These are phyloP conservation scores for Allophyes oxyacanthae DNA, from an alignment of 2,888 invertebrate species.

Conservation along the genomic window DNA sequence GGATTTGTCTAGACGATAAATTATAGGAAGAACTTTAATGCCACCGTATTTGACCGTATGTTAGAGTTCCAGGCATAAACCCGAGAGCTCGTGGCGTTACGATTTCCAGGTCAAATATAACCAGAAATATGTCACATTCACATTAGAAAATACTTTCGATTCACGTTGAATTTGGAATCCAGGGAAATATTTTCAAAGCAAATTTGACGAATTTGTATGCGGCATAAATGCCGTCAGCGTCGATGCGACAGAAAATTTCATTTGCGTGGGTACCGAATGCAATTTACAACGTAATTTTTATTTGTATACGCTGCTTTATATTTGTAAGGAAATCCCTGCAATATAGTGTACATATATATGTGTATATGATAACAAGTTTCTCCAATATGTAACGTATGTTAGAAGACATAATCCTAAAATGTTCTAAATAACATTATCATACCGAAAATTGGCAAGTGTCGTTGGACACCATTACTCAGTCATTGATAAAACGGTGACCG, in stretches of 20 bases:
- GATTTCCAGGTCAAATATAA: not conserved
- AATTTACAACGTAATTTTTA: constrained; percentile 16
- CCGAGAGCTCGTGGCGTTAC: not conserved
- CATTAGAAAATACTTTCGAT: constrained; percentile 10
- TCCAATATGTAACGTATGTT: not conserved
- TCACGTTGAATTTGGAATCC: constrained; percentile 17
- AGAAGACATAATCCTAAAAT: constrained; percentile 6
- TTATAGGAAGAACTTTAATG: constrained; percentile 6
- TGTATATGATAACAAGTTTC: not conserved
- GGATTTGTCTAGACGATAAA: constrained; percentile 31
- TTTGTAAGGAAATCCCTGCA: constrained; percentile 3
- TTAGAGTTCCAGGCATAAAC: constrained; percentile 2
- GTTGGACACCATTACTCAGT: constrained; percentile 45
- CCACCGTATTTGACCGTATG: too few species aligned
- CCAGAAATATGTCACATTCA: constrained; percentile 5
- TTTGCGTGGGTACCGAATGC: constrained; percentile 21
- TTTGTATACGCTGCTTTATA: constrained; percentile 10
- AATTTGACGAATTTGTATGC: constrained; percentile 18
- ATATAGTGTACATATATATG: not conserved
- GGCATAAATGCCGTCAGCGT: constrained; percentile 6
- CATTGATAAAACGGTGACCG: constrained; percentile 68
- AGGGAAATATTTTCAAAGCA: constrained; percentile 23
- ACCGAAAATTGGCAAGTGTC: constrained; percentile 39
- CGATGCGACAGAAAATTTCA: constrained; percentile 18
- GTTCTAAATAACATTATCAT: constrained; percentile 24